Conservation (phyloP, 2,797 vertebrate genomes). For the Crocidura indochinensis region DNA sequence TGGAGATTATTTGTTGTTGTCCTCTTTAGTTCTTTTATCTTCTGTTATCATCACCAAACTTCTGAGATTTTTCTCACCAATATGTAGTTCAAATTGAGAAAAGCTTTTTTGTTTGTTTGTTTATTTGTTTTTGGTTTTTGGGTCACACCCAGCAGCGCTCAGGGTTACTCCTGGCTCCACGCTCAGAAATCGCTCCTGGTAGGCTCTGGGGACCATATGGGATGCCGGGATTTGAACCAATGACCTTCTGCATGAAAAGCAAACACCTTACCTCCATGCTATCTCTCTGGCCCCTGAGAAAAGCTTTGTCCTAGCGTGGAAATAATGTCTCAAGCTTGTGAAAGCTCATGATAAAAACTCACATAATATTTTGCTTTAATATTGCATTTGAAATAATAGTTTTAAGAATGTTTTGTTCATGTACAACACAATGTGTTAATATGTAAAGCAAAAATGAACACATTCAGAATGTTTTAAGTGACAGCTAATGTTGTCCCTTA, state of each 20-base stretch:
- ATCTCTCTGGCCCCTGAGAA: too few relatives aligned
- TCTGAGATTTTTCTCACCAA: not conserved
- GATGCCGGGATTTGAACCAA: too few relatives aligned
- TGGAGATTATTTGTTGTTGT: constrained; percentile 26
- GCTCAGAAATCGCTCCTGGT: too few relatives aligned
- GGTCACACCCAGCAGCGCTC: too few relatives aligned
- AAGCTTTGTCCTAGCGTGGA: not conserved
- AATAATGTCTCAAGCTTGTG: not conserved
- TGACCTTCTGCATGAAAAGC: too few relatives aligned
- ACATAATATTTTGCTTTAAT: constrained; percentile 10
- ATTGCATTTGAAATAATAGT: not conserved
- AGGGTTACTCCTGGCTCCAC: too few relatives aligned
- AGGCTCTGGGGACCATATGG: too few relatives aligned
- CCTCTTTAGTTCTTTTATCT: constrained; percentile 14
- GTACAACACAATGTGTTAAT: not conserved
- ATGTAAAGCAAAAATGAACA: not conserved
- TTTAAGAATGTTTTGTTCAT: constrained; percentile 12
- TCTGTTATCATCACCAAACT: constrained; percentile 14
- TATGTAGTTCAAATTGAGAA: constrained; percentile 27
- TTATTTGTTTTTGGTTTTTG: too few relatives aligned
- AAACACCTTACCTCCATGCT: too few relatives aligned
- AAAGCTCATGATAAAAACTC: not conserved
- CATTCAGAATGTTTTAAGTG: constrained; percentile 24
- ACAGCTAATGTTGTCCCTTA: constrained; percentile 84
- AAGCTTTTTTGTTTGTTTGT: too few relatives aligned